phyloP scores from a whole-genome alignment of 2,888 invertebrate species.

The Tortrix viridana region DNA sequence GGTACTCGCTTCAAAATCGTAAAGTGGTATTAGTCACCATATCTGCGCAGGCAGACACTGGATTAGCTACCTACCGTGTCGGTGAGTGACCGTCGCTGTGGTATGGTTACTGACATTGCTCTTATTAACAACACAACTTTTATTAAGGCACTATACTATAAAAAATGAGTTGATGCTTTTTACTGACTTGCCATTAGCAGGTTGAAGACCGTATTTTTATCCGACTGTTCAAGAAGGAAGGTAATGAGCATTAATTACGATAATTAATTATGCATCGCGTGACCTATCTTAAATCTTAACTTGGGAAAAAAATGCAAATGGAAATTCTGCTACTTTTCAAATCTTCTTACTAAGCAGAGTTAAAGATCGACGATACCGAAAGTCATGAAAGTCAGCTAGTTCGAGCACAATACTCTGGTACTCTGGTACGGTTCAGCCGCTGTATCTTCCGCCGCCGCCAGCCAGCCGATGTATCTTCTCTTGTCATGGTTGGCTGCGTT shows the following conservation, averaged over 20 bases:
- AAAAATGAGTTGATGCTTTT: slow-evolving; percentile 36
- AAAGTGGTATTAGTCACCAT: slow-evolving; percentile 24
- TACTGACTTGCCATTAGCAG: slow-evolving; percentile 26
- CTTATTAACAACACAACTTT: slow-evolving; percentile 46
- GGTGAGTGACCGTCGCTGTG: slow-evolving; percentile 72
- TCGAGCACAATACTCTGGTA: too few species aligned
- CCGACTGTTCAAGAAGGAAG: too few species aligned
- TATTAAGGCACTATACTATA: slow-evolving; percentile 38
- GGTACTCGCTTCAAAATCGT: background rate
- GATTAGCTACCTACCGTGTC: slow-evolving; percentile 56
- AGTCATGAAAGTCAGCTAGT: too few species aligned
- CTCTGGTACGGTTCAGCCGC: too few species aligned
- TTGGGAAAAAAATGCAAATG: too few species aligned
- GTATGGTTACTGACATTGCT: slow-evolving; percentile 65
- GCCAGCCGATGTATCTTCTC: slow-evolving; percentile 22
- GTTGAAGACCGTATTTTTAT: slow-evolving; percentile 25
- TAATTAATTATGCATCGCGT: too few species aligned
- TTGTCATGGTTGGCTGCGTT: slow-evolving; percentile 18
- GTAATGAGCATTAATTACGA: too few species aligned
- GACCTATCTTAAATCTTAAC: too few species aligned
- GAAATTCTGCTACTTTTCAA: too few species aligned
- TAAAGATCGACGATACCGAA: too few species aligned
- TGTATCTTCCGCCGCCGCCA: too few species aligned
- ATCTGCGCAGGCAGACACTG: slow-evolving; percentile 61
- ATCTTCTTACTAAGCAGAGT: too few species aligned